Percentiles rank a stretch among this genome's conserved stretches.
Evolutionary conservation across 2,113 vertebrate species (phyloP).

Genomic region (Lethenteron reissneri): DNA sequence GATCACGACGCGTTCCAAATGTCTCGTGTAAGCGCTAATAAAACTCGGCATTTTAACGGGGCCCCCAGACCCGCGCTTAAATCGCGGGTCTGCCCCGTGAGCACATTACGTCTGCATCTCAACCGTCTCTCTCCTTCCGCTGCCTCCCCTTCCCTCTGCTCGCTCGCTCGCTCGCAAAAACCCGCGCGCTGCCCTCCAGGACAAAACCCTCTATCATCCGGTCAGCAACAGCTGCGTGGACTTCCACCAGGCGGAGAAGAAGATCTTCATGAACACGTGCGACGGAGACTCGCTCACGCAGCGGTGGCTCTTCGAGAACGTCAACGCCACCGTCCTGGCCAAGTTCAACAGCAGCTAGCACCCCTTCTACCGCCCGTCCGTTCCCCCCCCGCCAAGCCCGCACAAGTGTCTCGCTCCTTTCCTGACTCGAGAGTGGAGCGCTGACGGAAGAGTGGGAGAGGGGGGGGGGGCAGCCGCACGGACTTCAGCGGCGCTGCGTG

Average conservation of each 20-base stretch:
- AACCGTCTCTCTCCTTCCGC: not conserved
- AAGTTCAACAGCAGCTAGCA: slow-evolving; percentile 28
- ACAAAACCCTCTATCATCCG: slow-evolving; percentile 46
- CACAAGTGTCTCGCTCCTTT: not conserved
- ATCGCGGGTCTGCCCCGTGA: too few relatives aligned
- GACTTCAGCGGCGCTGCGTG: not conserved
- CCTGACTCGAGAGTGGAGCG: too few relatives aligned
- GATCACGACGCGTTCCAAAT: too few relatives aligned
- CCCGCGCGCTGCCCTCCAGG: slow-evolving; percentile 20
- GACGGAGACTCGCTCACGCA: slow-evolving; percentile 35
- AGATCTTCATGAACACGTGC: slow-evolving; percentile 50
- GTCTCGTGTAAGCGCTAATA: too few relatives aligned
- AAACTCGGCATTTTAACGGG: too few relatives aligned
- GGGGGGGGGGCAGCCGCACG: too few relatives aligned
- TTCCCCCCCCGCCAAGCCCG: not conserved
- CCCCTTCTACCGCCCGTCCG: not conserved
- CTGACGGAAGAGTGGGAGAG: too few relatives aligned
- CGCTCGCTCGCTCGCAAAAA: not conserved
- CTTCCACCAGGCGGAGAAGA: slow-evolving; percentile 30
- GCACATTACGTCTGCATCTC: not conserved
- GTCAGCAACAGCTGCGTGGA: slow-evolving; percentile 55
- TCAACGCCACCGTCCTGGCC: slow-evolving; percentile 42
- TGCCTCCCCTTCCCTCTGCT: not conserved
- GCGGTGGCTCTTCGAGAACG: slow-evolving; percentile 55
- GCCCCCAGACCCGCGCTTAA: too few relatives aligned